These are phyloP conservation scores for Synergus umbraculus DNA, from an alignment of 2,888 invertebrate species.

Conservation along the genomic window DNA sequence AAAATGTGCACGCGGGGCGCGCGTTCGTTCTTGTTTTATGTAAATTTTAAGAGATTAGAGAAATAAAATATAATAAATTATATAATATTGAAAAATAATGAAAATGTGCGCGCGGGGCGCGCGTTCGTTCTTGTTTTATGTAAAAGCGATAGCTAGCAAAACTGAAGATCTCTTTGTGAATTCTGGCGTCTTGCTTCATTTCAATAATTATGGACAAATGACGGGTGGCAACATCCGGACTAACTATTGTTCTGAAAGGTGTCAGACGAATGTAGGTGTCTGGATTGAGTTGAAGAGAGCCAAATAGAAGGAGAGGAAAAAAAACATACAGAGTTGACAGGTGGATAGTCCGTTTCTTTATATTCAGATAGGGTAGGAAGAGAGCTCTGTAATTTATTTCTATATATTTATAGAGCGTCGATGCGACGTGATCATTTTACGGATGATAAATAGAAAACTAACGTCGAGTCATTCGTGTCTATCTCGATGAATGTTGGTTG, in stretches of 20 bases:
- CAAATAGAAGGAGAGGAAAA: constrained; percentile 13
- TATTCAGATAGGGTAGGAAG: background rate
- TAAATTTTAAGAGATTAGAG: background rate
- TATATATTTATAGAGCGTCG: constrained; percentile 57
- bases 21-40: background rate
- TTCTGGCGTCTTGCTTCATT: constrained; percentile 45
- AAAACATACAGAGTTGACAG: background rate
- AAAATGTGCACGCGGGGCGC: too few species aligned
- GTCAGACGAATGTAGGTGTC: constrained; percentile 41
- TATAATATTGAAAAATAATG: too few species aligned
- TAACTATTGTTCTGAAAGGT: constrained; percentile 50
- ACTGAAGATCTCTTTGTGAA: background rate
- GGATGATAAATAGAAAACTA: constrained; percentile 14
- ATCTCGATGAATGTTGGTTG: constrained; percentile 54
- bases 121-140: background rate
- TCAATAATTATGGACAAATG: constrained; percentile 54
- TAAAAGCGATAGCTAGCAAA: background rate
- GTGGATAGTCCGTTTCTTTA: constrained; percentile 45
- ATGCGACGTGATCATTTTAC: constrained; percentile 60
- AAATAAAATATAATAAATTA: too few species aligned
- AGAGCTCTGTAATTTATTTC: constrained; percentile 59
- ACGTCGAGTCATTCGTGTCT: constrained; percentile 55
- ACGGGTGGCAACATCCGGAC: constrained; percentile 54
- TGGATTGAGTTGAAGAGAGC: constrained; percentile 35
- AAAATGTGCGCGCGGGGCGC: too few species aligned